Conservation (phyloP, 2,888 invertebrate species). For the Scaptomyza parva region DNA sequence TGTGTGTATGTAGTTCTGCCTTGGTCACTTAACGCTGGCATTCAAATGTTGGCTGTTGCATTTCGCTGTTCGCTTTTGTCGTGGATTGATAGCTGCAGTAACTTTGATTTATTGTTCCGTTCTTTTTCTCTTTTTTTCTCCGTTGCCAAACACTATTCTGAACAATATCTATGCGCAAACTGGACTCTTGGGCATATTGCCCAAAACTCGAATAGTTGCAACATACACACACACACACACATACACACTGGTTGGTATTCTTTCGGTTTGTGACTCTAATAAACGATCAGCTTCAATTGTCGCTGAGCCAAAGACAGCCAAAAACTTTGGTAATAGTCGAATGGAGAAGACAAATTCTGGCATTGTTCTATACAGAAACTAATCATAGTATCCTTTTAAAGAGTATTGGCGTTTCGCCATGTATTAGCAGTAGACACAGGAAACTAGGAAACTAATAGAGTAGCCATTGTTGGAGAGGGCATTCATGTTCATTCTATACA, state of each 20-base stretch:
- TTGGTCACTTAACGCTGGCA: conserved; percentile 64
- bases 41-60: conserved; percentile 62
- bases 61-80: conserved; percentile 32
- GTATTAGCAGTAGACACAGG: too few relatives aligned
- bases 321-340: background rate
- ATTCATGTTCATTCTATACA: too few relatives aligned
- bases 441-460: too few relatives aligned
- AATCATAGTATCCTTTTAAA: background rate
- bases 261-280: conserved; percentile 24
- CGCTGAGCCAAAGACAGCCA: conserved; percentile 26
- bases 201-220: conserved; percentile 40
- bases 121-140: conserved; percentile 25
- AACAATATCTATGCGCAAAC: conserved; percentile 9
- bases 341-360: conserved; percentile 9
- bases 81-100: conserved; percentile 71
- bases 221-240: conserved; percentile 2
- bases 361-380: conserved; percentile 9
- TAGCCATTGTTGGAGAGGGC: too few relatives aligned
- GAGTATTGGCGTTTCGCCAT: too few relatives aligned
- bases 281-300: conserved; percentile 53
- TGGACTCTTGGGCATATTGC: conserved; percentile 34
- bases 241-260: background rate
- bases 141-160: conserved; percentile 32
- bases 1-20: conserved; percentile 21
- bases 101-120: conserved; percentile 69